Evolutionary conservation across 2,888 invertebrate genomes (phyloP).

Genomic region (Rhagonycha lutea): DNA sequence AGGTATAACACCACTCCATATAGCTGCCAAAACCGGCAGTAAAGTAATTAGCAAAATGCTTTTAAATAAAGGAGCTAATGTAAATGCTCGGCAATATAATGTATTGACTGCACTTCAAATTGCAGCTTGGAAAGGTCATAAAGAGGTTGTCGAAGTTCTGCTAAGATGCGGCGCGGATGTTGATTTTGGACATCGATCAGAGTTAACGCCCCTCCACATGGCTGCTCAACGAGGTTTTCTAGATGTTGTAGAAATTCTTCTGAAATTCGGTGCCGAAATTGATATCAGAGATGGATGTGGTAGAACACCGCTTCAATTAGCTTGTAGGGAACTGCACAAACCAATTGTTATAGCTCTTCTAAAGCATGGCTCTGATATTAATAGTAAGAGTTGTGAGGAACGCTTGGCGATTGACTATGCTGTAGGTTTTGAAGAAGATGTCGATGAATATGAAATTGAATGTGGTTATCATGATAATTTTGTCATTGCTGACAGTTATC

Average conservation of each 20-base stretch:
- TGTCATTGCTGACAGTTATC: too few species aligned
- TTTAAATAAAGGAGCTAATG: slow-evolving; percentile 2
- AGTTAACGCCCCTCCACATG: too few species aligned
- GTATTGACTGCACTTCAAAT: slow-evolving; percentile 83
- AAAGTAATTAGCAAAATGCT: not conserved
- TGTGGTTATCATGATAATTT: too few species aligned
- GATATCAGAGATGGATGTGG: not conserved
- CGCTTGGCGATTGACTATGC: too few species aligned
- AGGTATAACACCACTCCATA: not conserved
- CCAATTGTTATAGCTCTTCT: not conserved
- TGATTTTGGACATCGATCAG: too few species aligned
- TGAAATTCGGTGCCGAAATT: not conserved
- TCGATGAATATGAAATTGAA: too few species aligned
- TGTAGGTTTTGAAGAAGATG: too few species aligned
- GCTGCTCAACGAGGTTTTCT: too few species aligned
- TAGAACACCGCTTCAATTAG: not conserved
- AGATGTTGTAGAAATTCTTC: slow-evolving; percentile 3
- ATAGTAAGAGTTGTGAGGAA: not conserved
- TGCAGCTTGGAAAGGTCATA: slow-evolving; percentile 91
- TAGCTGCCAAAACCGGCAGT: not conserved
- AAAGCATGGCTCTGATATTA: not conserved
- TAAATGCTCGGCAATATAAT: not conserved
- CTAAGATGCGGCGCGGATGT: slow-evolving; percentile 79
- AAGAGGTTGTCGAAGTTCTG: slow-evolving; percentile 83
- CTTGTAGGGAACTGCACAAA: not conserved